Conservation (phyloP, 1,140 invertebrate species). For the Micrasema minimum region DNA sequence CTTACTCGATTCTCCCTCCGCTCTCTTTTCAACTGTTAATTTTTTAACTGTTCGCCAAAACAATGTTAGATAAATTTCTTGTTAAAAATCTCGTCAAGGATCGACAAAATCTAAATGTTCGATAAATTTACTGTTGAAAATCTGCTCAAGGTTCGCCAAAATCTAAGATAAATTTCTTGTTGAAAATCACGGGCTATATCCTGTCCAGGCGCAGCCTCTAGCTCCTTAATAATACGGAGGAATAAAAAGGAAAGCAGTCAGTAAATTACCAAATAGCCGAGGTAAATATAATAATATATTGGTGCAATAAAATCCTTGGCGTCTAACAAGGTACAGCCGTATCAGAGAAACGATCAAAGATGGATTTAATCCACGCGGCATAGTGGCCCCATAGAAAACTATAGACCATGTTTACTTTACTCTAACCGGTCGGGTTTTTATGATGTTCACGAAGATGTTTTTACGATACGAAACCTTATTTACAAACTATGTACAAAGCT, state of each 20-base stretch:
- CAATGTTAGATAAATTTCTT: no score
- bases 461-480: slow-evolving; percentile 26
- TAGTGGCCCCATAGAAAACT: slow-evolving; percentile 18
- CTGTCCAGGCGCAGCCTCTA: neutral
- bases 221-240: slow-evolving; percentile 1
- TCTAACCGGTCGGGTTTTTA: slow-evolving; percentile 1
- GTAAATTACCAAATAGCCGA: slow-evolving; percentile 37
- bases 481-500: slow-evolving; percentile 25
- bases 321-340: slow-evolving; percentile 44
- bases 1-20: no score
- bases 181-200: no score
- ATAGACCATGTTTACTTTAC: slow-evolving; percentile 20
- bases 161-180: no score
- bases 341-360: slow-evolving; percentile 42
- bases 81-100: no score
- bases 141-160: no score
- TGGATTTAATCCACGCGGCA: slow-evolving; percentile 18
- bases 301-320: slow-evolving; percentile 50
- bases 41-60: no score
- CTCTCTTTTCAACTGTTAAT: no score
- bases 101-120: no score
- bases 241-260: slow-evolving; percentile 20
- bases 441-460: slow-evolving; percentile 23
- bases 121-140: no score
- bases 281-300: slow-evolving; percentile 52